phyloP scores from a whole-genome alignment of 2,888 invertebrate species.

The Dynastes grantii region DNA sequence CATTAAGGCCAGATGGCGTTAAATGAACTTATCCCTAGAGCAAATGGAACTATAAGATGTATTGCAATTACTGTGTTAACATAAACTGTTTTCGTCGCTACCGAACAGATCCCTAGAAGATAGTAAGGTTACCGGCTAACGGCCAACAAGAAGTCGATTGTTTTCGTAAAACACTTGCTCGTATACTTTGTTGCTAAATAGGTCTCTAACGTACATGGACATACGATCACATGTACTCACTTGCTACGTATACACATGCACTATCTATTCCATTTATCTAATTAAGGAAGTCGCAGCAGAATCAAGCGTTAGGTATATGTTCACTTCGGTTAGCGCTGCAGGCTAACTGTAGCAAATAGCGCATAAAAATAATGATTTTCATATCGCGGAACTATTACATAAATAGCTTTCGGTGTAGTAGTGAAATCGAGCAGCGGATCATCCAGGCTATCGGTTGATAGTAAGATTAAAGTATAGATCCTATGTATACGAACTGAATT shows the following conservation, averaged over 20 bases:
- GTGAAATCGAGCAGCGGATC: slow-evolving; percentile 4
- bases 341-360: slow-evolving; percentile 48
- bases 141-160: slow-evolving; percentile 58
- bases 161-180: slow-evolving; percentile 60
- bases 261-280: slow-evolving; percentile 58
- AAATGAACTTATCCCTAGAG: slow-evolving; percentile 65
- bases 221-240: slow-evolving; percentile 35
- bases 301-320: slow-evolving; percentile 31
- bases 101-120: slow-evolving; percentile 61
- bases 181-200: slow-evolving; percentile 52
- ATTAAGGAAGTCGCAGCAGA: slow-evolving; percentile 56
- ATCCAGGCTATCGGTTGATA: slow-evolving; percentile 2
- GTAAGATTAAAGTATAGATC: neutral
- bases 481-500: neutral
- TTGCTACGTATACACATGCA: slow-evolving; percentile 17
- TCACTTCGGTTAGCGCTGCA: slow-evolving; percentile 35
- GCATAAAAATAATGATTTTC: slow-evolving; percentile 52
- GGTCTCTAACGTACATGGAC: slow-evolving; percentile 30
- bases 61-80: slow-evolving; percentile 63
- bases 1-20: slow-evolving; percentile 62
- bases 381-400: slow-evolving; percentile 47
- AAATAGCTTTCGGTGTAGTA: slow-evolving; percentile 36
- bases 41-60: slow-evolving; percentile 67
- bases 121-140: slow-evolving; percentile 52
- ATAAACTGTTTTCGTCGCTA: slow-evolving; percentile 64